Percentiles rank a stretch among this genome's conserved stretches.
phyloP scores from a whole-genome alignment of 2,797 vertebrate species.

The Pteropus rufus region DNA sequence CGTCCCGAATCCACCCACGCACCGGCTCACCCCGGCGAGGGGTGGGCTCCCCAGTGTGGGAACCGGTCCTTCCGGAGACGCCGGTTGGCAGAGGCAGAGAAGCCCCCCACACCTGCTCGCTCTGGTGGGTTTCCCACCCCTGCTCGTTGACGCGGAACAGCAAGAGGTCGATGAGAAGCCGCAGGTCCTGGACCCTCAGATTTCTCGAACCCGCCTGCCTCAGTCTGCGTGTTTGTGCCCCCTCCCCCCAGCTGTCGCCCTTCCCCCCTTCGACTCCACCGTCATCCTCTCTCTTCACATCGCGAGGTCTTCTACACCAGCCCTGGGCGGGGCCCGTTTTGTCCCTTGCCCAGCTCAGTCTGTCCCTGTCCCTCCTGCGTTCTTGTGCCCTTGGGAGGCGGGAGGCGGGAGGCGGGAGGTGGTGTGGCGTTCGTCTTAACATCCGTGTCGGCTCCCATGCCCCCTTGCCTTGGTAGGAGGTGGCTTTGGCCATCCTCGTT shows the following conservation, averaged over 20 bases:
- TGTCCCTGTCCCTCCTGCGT: background rate
- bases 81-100: background rate
- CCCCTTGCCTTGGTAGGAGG: background rate
- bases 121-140: background rate
- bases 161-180: background rate
- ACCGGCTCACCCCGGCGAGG: background rate
- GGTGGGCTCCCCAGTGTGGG: background rate
- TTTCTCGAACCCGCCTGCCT: background rate
- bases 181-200: background rate
- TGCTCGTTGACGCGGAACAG: background rate
- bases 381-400: background rate
- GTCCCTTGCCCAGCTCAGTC: background rate
- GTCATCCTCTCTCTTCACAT: background rate
- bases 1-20: background rate
- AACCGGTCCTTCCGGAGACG: background rate
- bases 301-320: fast-evolving
- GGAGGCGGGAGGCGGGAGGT: no score
- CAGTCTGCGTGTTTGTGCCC: background rate
- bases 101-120: background rate
- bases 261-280: background rate
- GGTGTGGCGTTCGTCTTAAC: background rate
- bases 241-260: background rate
- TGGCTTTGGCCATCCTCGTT: no score
- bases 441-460: background rate
- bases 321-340: no score